Conservation (phyloP, 1,140 invertebrate species). For the Hylaeus volcanicus region DNA sequence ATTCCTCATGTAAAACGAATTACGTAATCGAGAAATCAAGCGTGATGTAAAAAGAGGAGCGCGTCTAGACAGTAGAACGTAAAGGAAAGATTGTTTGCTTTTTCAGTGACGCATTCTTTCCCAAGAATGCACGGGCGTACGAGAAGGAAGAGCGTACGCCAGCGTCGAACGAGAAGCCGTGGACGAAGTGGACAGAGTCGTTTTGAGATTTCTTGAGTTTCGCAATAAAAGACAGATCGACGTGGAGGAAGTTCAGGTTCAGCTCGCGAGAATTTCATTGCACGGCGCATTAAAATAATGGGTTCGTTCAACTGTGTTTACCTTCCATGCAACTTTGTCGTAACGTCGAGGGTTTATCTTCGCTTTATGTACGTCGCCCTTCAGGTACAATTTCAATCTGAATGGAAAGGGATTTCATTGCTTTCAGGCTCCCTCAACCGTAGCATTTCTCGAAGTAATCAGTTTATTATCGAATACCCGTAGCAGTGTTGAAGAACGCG, state of each 20-base stretch:
- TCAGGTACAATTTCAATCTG: background rate
- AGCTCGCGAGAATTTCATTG: conserved; percentile 41
- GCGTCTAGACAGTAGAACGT: conserved; percentile 34
- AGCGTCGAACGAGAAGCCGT: no score
- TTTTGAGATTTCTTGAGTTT: conserved; percentile 41
- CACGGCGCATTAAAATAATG: conserved; percentile 40
- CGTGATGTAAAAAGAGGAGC: conserved; percentile 16
- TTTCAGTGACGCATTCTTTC: conserved; percentile 14
- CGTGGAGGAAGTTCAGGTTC: background rate
- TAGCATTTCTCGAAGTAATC: background rate
- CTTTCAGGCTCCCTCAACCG: background rate
- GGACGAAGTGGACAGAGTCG: conserved; percentile 2
- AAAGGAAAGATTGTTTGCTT: conserved; percentile 32
- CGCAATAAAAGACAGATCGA: conserved; percentile 36
- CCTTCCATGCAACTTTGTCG: conserved; percentile 20
- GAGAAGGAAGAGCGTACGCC: background rate
- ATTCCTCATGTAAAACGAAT: background rate
- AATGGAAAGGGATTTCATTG: background rate
- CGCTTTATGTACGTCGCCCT: conserved; percentile 11
- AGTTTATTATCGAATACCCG: no score
- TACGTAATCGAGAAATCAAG: conserved; percentile 1
- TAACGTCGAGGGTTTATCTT: conserved; percentile 6
- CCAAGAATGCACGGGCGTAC: background rate
- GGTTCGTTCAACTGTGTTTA: conserved; percentile 45
- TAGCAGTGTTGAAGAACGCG: no score